Conservation (phyloP, 2,888 invertebrate genomes). For the Itoplectis maculator region DNA sequence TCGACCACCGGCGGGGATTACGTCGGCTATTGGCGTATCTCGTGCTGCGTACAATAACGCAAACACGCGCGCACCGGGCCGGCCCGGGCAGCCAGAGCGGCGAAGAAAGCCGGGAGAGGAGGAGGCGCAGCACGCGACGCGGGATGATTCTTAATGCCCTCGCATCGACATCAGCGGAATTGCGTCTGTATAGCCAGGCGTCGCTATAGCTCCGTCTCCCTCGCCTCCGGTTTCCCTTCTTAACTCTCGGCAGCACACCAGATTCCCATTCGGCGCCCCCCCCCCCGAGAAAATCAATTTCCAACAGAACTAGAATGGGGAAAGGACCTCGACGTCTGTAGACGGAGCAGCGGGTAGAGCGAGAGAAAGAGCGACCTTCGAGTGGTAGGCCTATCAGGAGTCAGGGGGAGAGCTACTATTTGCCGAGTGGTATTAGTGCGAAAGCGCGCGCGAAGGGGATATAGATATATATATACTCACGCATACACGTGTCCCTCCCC, state of each 20-base stretch:
- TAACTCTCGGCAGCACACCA: slow-evolving; percentile 29
- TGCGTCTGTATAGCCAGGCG: background rate
- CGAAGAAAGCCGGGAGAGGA: slow-evolving; percentile 11
- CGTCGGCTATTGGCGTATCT: background rate
- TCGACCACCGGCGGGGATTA: background rate
- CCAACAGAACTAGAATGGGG: slow-evolving; percentile 56
- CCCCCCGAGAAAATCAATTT: slow-evolving; percentile 67
- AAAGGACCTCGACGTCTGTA: slow-evolving; percentile 33
- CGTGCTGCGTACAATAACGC: slow-evolving; percentile 3
- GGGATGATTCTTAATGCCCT: slow-evolving; percentile 60
- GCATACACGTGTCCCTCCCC: background rate
- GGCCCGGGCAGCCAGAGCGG: background rate
- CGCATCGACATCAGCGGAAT: slow-evolving; percentile 31
- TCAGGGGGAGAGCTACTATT: slow-evolving; percentile 41
- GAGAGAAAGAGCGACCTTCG: slow-evolving; percentile 27
- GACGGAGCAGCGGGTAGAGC: slow-evolving; percentile 33
- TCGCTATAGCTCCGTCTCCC: background rate
- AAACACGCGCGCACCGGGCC: background rate
- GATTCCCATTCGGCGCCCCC: slow-evolving; percentile 56
- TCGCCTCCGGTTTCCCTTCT: slow-evolving; percentile 17
- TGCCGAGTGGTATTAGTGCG: slow-evolving; percentile 55
- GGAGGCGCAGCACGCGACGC: slow-evolving; percentile 37
- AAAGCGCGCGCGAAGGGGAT: slow-evolving; percentile 30
- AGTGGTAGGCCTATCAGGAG: slow-evolving; percentile 59
- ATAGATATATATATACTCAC: too few species aligned